phyloP scores from a whole-genome alignment of 1,140 invertebrate species.

The Leucophenga varia region DNA sequence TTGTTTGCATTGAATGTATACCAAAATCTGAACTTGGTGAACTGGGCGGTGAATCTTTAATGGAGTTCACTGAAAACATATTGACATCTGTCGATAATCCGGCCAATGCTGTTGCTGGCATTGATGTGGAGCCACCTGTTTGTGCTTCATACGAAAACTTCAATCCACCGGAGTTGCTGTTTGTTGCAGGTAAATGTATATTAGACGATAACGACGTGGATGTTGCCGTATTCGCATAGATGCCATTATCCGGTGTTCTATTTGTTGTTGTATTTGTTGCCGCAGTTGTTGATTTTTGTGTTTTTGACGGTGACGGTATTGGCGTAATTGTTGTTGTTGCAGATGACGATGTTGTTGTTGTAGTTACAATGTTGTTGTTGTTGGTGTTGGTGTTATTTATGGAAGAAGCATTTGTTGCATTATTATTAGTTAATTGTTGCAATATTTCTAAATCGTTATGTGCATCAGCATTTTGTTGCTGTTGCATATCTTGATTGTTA shows the following conservation, averaged over 20 bases:
- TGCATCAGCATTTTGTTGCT: constrained; percentile 16
- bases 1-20: constrained; percentile 28
- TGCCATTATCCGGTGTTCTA: constrained; percentile 48
- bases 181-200: no score
- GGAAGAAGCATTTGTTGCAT: constrained; percentile 33
- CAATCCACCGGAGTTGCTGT: constrained; percentile 31
- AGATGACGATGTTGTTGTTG: background rate
- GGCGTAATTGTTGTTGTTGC: constrained; percentile 5
- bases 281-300: constrained; percentile 7
- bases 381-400: constrained; percentile 13
- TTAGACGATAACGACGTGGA: constrained; percentile 9
- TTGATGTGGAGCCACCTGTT: constrained; percentile 10
- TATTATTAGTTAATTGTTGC: constrained; percentile 37
- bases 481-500: constrained; percentile 12
- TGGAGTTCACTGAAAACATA: constrained; percentile 32
- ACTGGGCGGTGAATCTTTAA: constrained; percentile 65
- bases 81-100: constrained; percentile 20
- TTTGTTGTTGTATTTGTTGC: constrained; percentile 6
- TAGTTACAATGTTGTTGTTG: constrained; percentile 11
- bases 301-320: constrained; percentile 16
- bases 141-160: constrained; percentile 56
- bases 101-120: background rate
- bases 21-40: constrained; percentile 65
- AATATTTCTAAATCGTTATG: constrained; percentile 49
- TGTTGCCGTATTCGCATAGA: constrained; percentile 10